Conservation (phyloP, 2,797 vertebrate genomes). For the Malacoctenus gilli region DNA sequence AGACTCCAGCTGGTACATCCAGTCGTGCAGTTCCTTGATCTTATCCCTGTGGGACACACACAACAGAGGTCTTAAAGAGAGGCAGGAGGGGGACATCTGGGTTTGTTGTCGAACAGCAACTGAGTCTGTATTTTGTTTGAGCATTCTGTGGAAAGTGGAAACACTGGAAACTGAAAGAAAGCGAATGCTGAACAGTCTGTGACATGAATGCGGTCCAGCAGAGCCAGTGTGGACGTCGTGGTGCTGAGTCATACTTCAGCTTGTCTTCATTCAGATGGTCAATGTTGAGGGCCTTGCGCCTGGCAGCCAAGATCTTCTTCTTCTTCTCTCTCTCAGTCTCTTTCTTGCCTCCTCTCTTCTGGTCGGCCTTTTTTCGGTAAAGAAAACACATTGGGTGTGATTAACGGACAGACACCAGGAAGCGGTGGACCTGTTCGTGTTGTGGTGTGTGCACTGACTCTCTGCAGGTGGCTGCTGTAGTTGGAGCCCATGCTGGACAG, state of each 20-base stretch:
- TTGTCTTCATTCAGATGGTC: slow-evolving; percentile 97
- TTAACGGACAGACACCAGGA: not conserved
- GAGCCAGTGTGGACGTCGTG: not conserved
- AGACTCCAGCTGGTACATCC: slow-evolving; percentile 89
- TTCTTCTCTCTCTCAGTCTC: slow-evolving; percentile 98
- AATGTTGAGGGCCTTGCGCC: slow-evolving; percentile 93
- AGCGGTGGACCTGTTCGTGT: not conserved
- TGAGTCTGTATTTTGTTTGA: too few species aligned
- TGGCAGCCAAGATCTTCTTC: slow-evolving; percentile 95
- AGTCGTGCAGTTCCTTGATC: slow-evolving; percentile 93
- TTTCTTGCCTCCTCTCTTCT: slow-evolving; percentile 96
- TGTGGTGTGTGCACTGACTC: slow-evolving; percentile 72
- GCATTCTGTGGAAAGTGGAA: too few species aligned
- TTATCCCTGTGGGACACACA: slow-evolving; percentile 85
- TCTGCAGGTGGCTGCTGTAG: slow-evolving; percentile 97
- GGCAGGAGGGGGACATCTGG: too few species aligned
- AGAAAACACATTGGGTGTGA: too few species aligned
- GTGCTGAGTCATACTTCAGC: slow-evolving; percentile 82
- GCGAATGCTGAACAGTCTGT: too few species aligned
- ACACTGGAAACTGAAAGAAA: too few species aligned
- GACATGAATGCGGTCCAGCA: not conserved
- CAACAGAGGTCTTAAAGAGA: too few species aligned
- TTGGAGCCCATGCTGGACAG: slow-evolving; percentile 94
- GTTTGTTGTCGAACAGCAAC: too few species aligned
- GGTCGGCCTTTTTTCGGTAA: slow-evolving; percentile 87